Percentiles rank a stretch among this genome's conserved stretches.
phyloP scores from a whole-genome alignment of 2,888 invertebrate species.

The Oasisia sp. region DNA sequence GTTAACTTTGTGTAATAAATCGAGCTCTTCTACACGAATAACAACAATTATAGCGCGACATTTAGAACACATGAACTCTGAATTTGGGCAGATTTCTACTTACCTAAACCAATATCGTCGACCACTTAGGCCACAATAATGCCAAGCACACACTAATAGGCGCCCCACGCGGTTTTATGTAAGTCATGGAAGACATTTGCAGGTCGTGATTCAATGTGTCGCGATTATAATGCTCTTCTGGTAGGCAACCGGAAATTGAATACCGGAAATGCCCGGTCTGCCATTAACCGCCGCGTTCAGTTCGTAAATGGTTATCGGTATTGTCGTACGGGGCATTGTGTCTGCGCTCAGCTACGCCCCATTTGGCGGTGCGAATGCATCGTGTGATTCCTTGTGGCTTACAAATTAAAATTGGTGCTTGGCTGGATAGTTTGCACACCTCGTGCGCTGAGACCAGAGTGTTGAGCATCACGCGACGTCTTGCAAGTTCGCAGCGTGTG shows the following conservation, averaged over 20 bases:
- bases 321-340: not conserved
- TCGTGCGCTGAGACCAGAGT: not conserved
- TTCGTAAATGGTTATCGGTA: constrained; percentile 1
- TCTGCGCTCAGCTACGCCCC: not conserved
- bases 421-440: not conserved
- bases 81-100: not conserved
- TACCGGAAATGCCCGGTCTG: constrained; percentile 12
- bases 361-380: not conserved
- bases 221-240: constrained; percentile 17
- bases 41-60: not conserved
- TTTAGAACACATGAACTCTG: not conserved
- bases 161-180: not conserved
- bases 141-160: not conserved
- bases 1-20: not conserved
- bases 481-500: not conserved
- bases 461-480: not conserved
- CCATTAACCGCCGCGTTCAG: not conserved
- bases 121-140: not conserved
- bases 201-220: not conserved
- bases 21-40: not conserved
- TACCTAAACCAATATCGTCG: not conserved
- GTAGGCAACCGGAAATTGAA: constrained; percentile 17
- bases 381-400: not conserved
- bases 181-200: not conserved
- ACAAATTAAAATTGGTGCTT: not conserved